Conservation (phyloP, 2,113 vertebrate species). For the Toxotes chatareus region DNA sequence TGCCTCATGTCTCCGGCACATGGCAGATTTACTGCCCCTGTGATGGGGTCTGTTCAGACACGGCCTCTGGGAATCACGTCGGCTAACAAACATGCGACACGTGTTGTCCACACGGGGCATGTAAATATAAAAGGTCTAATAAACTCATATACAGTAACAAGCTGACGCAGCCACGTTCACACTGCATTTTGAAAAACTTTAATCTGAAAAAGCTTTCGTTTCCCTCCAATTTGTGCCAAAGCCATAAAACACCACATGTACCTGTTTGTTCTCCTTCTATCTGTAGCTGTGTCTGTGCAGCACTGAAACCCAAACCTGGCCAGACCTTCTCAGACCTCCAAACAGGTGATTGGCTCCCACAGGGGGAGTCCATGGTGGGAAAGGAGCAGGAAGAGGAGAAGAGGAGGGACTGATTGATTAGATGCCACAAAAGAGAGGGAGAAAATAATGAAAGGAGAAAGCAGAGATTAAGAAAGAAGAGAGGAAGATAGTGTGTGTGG, state of each 20-base stretch:
- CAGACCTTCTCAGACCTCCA: conserved; percentile 23
- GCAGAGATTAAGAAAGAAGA: not conserved
- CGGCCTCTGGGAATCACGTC: not conserved
- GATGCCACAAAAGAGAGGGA: conserved; percentile 23
- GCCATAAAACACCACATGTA: not conserved
- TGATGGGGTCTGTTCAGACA: not conserved
- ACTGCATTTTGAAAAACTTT: too few species aligned
- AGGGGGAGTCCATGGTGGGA: conserved; percentile 11
- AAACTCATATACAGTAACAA: not conserved
- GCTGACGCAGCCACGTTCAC: not conserved
- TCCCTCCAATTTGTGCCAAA: not conserved
- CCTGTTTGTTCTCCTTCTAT: conserved; percentile 11
- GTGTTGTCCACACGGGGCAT: not conserved
- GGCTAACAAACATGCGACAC: not conserved
- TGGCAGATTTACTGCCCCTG: not conserved
- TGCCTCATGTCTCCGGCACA: too few species aligned
- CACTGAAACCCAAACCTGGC: conserved; percentile 1
- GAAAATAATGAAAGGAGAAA: conserved; percentile 8
- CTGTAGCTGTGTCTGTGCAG: not conserved
- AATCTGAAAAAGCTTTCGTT: not conserved
- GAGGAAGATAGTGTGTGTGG: not conserved
- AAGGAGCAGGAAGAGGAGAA: not conserved
- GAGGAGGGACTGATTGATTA: conserved; percentile 44
- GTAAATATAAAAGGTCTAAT: too few species aligned
- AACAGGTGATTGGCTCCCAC: conserved; percentile 29